phyloP scores from a whole-genome alignment of 2,113 vertebrate species.

The Sceloporus tristichus region DNA sequence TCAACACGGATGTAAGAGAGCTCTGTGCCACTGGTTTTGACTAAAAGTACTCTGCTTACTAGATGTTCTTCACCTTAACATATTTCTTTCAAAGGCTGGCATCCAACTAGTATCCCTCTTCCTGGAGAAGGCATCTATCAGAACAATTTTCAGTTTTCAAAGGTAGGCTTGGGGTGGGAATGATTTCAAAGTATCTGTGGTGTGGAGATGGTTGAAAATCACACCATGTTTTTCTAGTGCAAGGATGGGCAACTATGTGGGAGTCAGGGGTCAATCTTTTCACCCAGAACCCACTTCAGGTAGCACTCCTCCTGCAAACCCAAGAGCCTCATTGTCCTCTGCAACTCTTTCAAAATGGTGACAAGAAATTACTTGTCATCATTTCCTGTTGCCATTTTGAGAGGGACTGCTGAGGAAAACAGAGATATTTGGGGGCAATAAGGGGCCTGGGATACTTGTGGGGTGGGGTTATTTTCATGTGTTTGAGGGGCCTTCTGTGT shows the following conservation, averaged over 20 bases:
- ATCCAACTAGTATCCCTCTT: not conserved
- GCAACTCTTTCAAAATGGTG: too few species aligned
- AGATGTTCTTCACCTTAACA: conserved; percentile 51
- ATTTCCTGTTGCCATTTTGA: too few species aligned
- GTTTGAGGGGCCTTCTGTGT: too few species aligned
- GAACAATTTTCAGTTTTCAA: not conserved
- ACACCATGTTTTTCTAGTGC: not conserved
- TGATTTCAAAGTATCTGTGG: not conserved
- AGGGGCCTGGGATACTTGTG: too few species aligned
- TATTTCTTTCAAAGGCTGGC: conserved; percentile 48
- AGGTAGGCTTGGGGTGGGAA: too few species aligned
- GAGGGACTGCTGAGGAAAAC: too few species aligned
- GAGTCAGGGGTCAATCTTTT: not conserved
- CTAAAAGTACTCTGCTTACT: conserved; percentile 47
- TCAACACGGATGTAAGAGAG: conserved; percentile 57
- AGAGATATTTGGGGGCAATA: too few species aligned
- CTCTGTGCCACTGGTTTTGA: conserved; percentile 50
- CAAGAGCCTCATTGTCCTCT: too few species aligned
- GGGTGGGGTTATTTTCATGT: too few species aligned
- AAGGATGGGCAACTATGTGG: not conserved
- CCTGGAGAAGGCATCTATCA: not conserved
- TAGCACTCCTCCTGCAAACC: too few species aligned
- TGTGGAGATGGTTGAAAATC: not conserved
- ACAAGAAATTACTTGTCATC: too few species aligned
- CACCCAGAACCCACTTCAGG: not conserved